Evolutionary conservation across 2,113 vertebrate species (phyloP).

Genomic region (Zosterops japonicus): DNA sequence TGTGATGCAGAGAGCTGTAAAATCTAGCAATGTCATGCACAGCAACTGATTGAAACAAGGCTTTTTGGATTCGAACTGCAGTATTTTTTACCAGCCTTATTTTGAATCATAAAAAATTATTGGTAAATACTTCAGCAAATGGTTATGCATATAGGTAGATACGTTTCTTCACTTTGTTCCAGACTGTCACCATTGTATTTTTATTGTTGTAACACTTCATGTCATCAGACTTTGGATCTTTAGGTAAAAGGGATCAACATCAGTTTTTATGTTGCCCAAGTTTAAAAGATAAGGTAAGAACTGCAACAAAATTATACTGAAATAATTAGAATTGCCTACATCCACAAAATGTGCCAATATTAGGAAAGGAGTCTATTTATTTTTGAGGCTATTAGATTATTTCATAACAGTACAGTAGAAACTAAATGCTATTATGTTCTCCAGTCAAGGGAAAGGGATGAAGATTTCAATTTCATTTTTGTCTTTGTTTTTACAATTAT

Average conservation of each 20-base stretch:
- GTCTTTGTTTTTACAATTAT: neutral
- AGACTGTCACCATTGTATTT: neutral
- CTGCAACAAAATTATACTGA: neutral
- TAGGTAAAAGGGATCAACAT: neutral
- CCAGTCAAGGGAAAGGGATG: neutral
- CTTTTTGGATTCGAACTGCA: neutral
- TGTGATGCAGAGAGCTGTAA: neutral
- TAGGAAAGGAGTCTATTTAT: neutral
- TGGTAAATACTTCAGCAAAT: neutral
- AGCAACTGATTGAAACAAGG: fast-evolving
- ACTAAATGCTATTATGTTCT: neutral
- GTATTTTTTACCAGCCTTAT: neutral
- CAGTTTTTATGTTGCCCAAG: neutral
- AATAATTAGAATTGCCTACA: neutral
- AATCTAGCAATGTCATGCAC: neutral
- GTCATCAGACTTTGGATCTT: neutral
- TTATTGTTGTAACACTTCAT: neutral
- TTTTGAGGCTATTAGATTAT: neutral
- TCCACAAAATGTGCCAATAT: neutral
- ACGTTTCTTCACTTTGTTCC: neutral
- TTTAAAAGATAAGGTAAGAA: neutral
- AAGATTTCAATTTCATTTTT: neutral
- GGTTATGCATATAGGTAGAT: neutral
- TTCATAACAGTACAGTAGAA: neutral
- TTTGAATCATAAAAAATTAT: neutral